Evolutionary conservation across 2,113 vertebrate species (phyloP).

Genomic region (Carassius carassius): DNA sequence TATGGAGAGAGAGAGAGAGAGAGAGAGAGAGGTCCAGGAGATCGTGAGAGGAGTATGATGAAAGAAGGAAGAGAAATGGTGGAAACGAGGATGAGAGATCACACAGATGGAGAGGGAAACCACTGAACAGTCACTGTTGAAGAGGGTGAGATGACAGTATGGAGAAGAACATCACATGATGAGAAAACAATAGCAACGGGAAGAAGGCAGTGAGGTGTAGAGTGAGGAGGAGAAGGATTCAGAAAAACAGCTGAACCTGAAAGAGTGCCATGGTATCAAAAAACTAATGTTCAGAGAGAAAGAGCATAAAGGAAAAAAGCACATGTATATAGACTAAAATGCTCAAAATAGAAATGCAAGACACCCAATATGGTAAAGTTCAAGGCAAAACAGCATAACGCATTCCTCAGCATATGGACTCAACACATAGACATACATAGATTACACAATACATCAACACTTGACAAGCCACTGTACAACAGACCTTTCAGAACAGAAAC

Average conservation of each 20-base stretch:
- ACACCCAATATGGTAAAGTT: slow-evolving; percentile 55
- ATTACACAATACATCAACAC: neutral
- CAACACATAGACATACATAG: neutral
- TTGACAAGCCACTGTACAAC: neutral
- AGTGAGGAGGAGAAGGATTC: neutral
- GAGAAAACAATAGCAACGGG: neutral
- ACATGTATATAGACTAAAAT: slow-evolving; percentile 4
- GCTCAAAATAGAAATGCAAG: slow-evolving; percentile 38
- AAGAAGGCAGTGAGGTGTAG: neutral
- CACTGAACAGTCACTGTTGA: neutral
- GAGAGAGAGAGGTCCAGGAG: slow-evolving; percentile 9
- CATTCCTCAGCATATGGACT: neutral
- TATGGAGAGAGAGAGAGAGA: neutral
- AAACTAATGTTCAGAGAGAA: neutral
- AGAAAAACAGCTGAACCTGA: slow-evolving; percentile 8
- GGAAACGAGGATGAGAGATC: neutral
- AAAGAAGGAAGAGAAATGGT: slow-evolving; percentile 41
- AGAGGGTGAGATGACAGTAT: neutral
- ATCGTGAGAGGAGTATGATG: neutral
- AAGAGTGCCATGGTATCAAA: neutral
- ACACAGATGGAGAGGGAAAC: slow-evolving; percentile 28
- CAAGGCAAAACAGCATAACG: slow-evolving; percentile 35
- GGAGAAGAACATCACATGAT: slow-evolving; percentile 24
- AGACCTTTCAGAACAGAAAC: slow-evolving; percentile 2
- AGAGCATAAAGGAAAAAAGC: neutral